phyloP scores from a whole-genome alignment of 2,113 vertebrate genomes.

The Neogobius melanostomus region DNA sequence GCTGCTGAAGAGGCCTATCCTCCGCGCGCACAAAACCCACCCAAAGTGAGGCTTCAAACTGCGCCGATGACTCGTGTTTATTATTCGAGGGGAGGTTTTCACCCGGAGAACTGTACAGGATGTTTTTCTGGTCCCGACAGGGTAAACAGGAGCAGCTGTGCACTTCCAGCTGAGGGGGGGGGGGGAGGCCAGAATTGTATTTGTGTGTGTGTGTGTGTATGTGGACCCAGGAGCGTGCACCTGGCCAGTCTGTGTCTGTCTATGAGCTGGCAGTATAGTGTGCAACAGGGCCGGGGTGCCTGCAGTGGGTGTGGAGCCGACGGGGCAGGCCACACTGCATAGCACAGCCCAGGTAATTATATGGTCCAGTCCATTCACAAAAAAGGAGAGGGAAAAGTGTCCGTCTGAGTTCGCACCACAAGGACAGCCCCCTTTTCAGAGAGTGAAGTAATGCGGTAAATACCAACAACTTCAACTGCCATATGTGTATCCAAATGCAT shows the following conservation, averaged over 20 bases:
- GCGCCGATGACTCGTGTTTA: conserved; percentile 75
- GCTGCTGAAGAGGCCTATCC: conserved; percentile 49
- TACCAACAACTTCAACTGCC: conserved; percentile 3
- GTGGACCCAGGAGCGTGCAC: conserved; percentile 12
- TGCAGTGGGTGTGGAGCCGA: conserved; percentile 67
- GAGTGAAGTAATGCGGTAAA: conserved; percentile 25
- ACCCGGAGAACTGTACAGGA: conserved; percentile 78
- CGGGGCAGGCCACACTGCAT: conserved; percentile 70
- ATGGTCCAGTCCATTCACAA: conserved; percentile 68
- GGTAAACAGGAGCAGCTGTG: conserved; percentile 85
- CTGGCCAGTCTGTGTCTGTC: conserved; percentile 14
- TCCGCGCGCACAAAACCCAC: conserved; percentile 65
- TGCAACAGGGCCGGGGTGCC: conserved; percentile 23
- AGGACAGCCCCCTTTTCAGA: background rate
- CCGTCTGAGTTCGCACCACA: conserved; percentile 14
- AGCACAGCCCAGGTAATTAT: conserved; percentile 72
- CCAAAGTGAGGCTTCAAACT: conserved; percentile 74
- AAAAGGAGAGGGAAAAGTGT: conserved; percentile 31
- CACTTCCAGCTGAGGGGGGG: conserved; percentile 74
- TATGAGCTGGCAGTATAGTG: conserved; percentile 5
- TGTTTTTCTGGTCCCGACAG: conserved; percentile 80
- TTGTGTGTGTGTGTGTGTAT: conserved; percentile 61
- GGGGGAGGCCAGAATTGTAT: conserved; percentile 63
- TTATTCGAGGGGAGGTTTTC: conserved; percentile 79
- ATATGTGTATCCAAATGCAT: background rate